phyloP scores from a whole-genome alignment of 1,140 invertebrate species.

The Cataglyphis hispanica region DNA sequence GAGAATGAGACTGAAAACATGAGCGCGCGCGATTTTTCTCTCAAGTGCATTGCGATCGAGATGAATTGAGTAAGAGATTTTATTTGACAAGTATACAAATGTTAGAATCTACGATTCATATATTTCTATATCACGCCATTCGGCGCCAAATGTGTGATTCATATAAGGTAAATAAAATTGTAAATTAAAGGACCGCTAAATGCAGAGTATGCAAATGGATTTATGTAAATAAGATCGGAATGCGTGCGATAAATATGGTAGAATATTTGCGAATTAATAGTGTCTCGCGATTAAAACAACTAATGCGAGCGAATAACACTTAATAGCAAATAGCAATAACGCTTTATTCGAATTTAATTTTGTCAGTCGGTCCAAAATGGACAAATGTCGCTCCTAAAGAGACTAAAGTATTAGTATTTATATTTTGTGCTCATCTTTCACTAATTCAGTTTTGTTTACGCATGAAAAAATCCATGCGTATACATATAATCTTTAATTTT shows the following conservation, averaged over 20 bases:
- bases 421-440: background rate
- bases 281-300: constrained; percentile 9
- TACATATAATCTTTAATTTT: background rate
- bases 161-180: background rate
- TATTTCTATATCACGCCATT: background rate
- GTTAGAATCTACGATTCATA: background rate
- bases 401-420: constrained; percentile 7
- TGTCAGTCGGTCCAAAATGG: background rate
- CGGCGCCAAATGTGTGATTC: background rate
- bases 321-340: constrained; percentile 9
- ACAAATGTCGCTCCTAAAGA: background rate
- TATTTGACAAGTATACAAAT: background rate
- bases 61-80: background rate
- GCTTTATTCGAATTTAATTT: constrained; percentile 28
- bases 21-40: constrained; percentile 22
- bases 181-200: background rate
- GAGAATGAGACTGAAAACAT: constrained; percentile 38
- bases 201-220: too few relatives aligned
- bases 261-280: constrained; percentile 37
- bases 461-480: background rate
- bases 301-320: background rate
- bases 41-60: background rate
- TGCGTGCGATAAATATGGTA: background rate
- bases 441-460: constrained; percentile 18
- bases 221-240: constrained; percentile 18